Percentiles rank a stretch among this genome's conserved stretches.
phyloP scores from a whole-genome alignment of 2,797 vertebrate genomes.

The Crenuchus spilurus region DNA sequence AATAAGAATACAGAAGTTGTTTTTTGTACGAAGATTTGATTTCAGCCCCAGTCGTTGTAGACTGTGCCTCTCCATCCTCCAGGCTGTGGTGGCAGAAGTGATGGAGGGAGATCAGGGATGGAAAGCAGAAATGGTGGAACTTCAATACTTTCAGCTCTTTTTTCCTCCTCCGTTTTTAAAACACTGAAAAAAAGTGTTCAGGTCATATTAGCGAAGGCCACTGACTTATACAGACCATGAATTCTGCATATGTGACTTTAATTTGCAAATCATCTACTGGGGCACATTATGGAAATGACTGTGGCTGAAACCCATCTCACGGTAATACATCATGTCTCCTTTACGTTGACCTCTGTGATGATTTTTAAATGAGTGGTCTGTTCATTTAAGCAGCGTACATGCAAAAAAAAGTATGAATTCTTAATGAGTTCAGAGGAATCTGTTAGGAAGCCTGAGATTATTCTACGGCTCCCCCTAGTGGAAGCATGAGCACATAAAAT shows the following conservation, averaged over 20 bases:
- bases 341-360: background rate
- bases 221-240: background rate
- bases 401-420: too few relatives aligned
- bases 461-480: too few relatives aligned
- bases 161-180: slow-evolving; percentile 64
- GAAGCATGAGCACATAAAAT: too few relatives aligned
- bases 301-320: background rate
- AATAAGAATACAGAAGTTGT: background rate
- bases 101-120: slow-evolving; percentile 87
- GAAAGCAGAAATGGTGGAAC: slow-evolving; percentile 85
- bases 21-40: slow-evolving; percentile 8
- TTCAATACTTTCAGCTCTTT: slow-evolving; percentile 67
- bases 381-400: too few relatives aligned
- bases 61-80: slow-evolving; percentile 79
- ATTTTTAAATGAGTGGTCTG: background rate
- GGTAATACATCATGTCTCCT: background rate
- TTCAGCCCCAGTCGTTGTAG: slow-evolving; percentile 88
- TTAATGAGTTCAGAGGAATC: too few relatives aligned
- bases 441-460: too few relatives aligned
- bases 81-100: slow-evolving; percentile 83
- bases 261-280: background rate
- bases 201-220: background rate
- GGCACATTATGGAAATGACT: background rate
- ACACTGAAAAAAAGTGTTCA: slow-evolving; percentile 61
- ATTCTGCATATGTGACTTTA: background rate